Percentiles rank a stretch among this genome's conserved stretches.
Evolutionary conservation across 1,140 invertebrate genomes (phyloP).

Genomic region (Drosophila mojavensis): DNA sequence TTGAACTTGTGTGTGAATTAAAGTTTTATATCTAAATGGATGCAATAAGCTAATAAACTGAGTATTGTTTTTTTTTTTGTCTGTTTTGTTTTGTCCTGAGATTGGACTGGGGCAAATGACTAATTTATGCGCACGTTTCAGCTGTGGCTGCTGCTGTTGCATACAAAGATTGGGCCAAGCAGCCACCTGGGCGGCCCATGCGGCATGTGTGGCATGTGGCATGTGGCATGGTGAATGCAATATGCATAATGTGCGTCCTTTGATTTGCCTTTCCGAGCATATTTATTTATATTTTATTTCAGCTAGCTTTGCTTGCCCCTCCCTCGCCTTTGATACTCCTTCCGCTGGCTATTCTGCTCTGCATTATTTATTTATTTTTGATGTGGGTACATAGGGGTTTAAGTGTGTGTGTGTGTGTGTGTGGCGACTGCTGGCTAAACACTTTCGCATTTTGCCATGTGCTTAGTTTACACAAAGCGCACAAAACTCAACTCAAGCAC

Average conservation of each 20-base stretch:
- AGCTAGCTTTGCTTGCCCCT: constrained; percentile 31
- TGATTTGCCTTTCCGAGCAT: constrained; percentile 73
- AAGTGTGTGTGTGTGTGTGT: not conserved
- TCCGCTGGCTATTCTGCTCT: constrained; percentile 22
- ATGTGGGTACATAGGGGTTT: not conserved
- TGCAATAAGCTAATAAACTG: not conserved
- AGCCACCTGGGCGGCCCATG: constrained; percentile 31
- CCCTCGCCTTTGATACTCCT: not conserved
- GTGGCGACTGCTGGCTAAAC: constrained; percentile 61
- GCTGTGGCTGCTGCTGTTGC: constrained; percentile 46
- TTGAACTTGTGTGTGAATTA: too few species aligned
- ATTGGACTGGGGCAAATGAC: constrained; percentile 29
- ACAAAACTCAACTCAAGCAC: constrained; percentile 26
- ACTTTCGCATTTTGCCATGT: constrained; percentile 61
- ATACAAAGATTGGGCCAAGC: constrained; percentile 35
- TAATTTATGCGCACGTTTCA: constrained; percentile 49
- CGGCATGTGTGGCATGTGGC: constrained; percentile 3
- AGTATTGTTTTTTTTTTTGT: not conserved
- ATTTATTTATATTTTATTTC: constrained; percentile 79
- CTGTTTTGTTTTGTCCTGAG: not conserved
- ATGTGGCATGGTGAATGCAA: constrained; percentile 49
- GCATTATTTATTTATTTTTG: constrained; percentile 67
- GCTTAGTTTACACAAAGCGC: constrained; percentile 49
- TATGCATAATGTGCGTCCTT: constrained; percentile 78
- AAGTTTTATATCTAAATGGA: not conserved